Percentiles rank a stretch among this genome's conserved stretches.
phyloP scores from a whole-genome alignment of 2,113 vertebrate species.

The Centropus bengalensis region DNA sequence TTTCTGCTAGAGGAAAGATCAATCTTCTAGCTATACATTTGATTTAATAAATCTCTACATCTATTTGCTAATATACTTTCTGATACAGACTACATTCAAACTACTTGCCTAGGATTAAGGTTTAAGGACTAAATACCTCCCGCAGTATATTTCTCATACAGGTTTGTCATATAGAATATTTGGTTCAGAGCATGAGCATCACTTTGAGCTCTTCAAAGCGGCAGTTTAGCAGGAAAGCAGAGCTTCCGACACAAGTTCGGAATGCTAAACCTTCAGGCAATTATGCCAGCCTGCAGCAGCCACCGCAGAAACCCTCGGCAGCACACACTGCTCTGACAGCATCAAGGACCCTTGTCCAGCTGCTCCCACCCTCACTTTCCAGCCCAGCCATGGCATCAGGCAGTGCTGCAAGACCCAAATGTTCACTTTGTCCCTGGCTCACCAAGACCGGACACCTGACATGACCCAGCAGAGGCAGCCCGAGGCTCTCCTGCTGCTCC shows the following conservation, averaged over 20 bases:
- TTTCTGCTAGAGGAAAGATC: not conserved
- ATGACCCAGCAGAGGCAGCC: accelerated
- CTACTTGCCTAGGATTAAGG: not conserved
- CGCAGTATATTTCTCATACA: not conserved
- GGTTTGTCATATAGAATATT: not conserved
- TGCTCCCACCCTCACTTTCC: not conserved
- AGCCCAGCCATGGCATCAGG: accelerated
- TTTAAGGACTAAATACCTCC: not conserved
- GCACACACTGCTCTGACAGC: not conserved
- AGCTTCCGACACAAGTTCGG: not conserved
- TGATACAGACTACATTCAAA: not conserved
- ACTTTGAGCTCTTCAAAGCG: not conserved
- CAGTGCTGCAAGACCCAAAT: accelerated
- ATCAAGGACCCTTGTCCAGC: not conserved
- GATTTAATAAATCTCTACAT: not conserved
- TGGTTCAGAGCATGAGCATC: not conserved
- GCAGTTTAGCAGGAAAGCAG: not conserved
- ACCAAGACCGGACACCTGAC: accelerated
- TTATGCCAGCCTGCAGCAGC: not conserved
- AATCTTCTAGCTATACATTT: not conserved
- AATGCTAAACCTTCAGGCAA: not conserved
- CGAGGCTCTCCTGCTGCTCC: not conserved
- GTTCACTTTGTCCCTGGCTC: not conserved
- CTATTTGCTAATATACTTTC: not conserved
- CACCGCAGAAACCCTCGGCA: not conserved